Base-by-base conservation (phyloP, 2,797 vertebrate species). In the Neopelma chrysocephalum region DNA sequence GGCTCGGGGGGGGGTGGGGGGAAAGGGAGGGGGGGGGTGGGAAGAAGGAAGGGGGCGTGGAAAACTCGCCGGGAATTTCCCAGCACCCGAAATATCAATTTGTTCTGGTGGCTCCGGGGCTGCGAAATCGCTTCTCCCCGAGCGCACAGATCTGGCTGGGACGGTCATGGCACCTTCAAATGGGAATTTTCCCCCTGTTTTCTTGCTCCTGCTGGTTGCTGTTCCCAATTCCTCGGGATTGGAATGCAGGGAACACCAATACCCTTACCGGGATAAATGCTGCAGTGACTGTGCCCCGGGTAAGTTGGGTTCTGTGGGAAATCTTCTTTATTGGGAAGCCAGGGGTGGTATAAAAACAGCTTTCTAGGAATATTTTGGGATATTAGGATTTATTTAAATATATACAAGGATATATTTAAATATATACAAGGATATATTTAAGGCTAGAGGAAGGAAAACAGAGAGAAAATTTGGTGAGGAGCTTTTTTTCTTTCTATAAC, bases 271-370 rank as follows among this genome's bases (percentile, higher is more conserved):
- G 11, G 4, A 3, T 1, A 96, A 53, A 32, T 97, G 96, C 75
- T 97, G 96, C 90, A 93, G 36, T 4, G 66, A 90, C 6, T 97
- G 96, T 36, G 65, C 93, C 15, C 80, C 96, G 22, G 96, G 96
- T 97, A 19, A 53, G 50, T 53, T 2, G 6, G 50, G 50, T 4
- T 11, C 50, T 29, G 27, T 10, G 50, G 4, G 16, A 31, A 18
- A 53, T 29, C 16, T 29, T 29, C 6, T 10, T 53, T 11, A 4
- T 10, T 9, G 15, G 26, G 50, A 13, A 29, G 15, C 15, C 48
- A 51, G 50, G 11, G 26, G 26, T 16, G 50, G 26, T 9, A 51
- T 51, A 27, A 51, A 51, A 16, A n/a, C 50, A 51, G 50, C 50
- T 31, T 53, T 18, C 27, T 18, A 18, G 50, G 50, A 51, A 51